Percentiles rank a stretch among this genome's conserved stretches.
phyloP scores from a whole-genome alignment of 2,888 invertebrate species.

The Gastrophysa polygoni region DNA sequence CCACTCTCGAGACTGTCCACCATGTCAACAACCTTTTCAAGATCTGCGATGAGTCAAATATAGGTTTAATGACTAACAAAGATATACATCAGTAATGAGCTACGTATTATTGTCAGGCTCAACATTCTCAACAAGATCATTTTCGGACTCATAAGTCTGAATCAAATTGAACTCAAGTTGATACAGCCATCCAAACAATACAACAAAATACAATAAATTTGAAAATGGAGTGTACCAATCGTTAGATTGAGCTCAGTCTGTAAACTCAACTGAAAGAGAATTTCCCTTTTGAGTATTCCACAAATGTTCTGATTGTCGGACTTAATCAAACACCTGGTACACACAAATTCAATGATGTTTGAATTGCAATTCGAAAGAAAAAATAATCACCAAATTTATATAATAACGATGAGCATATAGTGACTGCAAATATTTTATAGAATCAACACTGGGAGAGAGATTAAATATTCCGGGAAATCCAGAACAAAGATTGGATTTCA shows the following conservation, averaged over 20 bases:
- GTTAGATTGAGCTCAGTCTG: too few species aligned
- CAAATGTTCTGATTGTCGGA: too few species aligned
- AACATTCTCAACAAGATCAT: background rate
- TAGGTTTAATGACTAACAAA: background rate
- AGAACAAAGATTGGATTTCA: conserved; percentile 5
- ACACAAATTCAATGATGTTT: too few species aligned
- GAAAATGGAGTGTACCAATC: background rate
- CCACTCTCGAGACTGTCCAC: too few species aligned
- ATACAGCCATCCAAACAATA: background rate
- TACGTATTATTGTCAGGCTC: background rate
- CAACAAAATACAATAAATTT: background rate
- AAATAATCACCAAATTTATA: conserved; percentile 8
- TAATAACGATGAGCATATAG: conserved; percentile 40
- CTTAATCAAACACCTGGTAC: too few species aligned
- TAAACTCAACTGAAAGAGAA: too few species aligned
- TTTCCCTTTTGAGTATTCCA: too few species aligned
- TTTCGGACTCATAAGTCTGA: background rate
- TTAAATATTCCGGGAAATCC: conserved; percentile 13
- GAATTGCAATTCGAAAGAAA: conserved; percentile 2
- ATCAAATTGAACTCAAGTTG: background rate
- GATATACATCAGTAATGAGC: background rate
- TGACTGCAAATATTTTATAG: conserved; percentile 28
- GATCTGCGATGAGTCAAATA: background rate
- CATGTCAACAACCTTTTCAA: background rate
- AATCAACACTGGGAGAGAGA: conserved; percentile 34